These are phyloP conservation scores for Papilio elwesi DNA, from an alignment of 2,888 invertebrate genomes.

Conservation along the genomic window DNA sequence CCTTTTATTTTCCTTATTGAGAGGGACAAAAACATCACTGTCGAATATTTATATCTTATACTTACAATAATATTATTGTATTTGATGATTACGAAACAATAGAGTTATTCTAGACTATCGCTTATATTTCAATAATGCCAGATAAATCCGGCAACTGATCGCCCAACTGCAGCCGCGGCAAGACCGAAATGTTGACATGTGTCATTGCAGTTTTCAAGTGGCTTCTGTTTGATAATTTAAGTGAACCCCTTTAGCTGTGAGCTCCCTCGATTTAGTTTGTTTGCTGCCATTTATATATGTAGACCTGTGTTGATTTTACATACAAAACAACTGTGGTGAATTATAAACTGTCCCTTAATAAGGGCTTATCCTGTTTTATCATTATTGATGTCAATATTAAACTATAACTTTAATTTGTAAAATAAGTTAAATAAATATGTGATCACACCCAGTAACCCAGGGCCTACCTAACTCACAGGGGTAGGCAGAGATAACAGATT, in stretches of 20 bases:
- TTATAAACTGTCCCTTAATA: not conserved
- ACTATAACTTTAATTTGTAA: not conserved
- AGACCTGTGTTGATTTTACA: conserved; percentile 46
- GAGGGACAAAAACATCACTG: conserved; percentile 17
- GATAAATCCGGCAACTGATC: conserved; percentile 45
- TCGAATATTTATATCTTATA: conserved; percentile 20
- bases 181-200: conserved; percentile 74
- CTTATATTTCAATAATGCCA: not conserved
- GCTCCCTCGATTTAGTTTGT: conserved; percentile 64
- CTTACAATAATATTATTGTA: not conserved
- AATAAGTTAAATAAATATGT: no score
- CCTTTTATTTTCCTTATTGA: conserved; percentile 35
- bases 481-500: no score
- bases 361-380: not conserved
- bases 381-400: not conserved
- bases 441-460: no score
- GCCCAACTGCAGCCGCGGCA: conserved; percentile 48
- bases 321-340: conserved; percentile 5
- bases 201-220: conserved; percentile 81
- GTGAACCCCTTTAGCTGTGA: conserved; percentile 67
- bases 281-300: conserved; percentile 55
- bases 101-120: not conserved
- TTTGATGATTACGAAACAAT: not conserved
- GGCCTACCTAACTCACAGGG: no score
- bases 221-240: conserved; percentile 76